Conservation (phyloP, 2,888 invertebrate genomes). For the Aspidiotus destructor region DNA sequence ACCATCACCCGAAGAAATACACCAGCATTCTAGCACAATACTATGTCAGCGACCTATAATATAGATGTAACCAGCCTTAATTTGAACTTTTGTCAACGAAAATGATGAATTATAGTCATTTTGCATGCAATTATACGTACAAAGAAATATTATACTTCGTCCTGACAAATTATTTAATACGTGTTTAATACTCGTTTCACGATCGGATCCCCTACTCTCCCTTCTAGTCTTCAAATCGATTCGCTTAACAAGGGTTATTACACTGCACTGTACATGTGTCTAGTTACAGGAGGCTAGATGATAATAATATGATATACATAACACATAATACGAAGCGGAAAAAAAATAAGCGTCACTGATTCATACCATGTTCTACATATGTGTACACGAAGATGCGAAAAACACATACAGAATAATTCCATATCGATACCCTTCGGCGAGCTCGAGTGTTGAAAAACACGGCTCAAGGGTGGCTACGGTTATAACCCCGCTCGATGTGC, state of each 20-base stretch:
- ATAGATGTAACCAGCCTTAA: no score
- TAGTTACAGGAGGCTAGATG: no score
- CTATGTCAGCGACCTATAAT: no score
- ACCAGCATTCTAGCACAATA: no score
- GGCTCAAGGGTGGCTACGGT: conserved; percentile 22
- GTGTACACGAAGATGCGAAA: no score
- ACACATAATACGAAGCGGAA: conserved; percentile 5
- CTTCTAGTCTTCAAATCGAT: neutral
- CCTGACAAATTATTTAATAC: conserved; percentile 8
- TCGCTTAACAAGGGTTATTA: conserved; percentile 26
- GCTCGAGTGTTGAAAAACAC: conserved; percentile 21
- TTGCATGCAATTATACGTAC: no score
- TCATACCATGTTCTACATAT: neutral
- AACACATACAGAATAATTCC: conserved; percentile 10
- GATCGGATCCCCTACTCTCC: neutral
- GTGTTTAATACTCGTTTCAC: neutral
- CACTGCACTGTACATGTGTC: neutral
- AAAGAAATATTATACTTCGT: neutral
- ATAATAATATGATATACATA: conserved; percentile 31
- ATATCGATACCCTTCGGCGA: conserved; percentile 3
- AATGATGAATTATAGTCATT: no score
- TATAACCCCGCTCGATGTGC: conserved; percentile 18
- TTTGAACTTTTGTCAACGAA: no score
- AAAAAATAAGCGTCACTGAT: conserved; percentile 11
- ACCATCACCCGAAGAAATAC: no score